Conservation (phyloP, 2,113 vertebrate species). For the Pollachius pollachius region DNA sequence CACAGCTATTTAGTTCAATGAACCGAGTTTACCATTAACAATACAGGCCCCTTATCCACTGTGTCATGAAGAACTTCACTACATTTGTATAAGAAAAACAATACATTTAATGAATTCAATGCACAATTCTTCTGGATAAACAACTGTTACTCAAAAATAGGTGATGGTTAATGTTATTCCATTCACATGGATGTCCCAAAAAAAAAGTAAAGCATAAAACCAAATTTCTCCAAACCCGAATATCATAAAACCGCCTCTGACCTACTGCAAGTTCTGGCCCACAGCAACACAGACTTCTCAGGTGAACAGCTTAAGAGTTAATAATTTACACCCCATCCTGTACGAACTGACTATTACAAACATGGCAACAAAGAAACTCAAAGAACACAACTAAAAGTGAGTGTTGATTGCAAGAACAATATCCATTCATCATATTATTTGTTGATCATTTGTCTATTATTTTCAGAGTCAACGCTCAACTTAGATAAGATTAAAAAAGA, state of each 20-base stretch:
- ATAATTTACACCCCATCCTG: constrained; percentile 60
- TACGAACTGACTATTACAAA: constrained; percentile 25
- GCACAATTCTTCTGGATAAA: background rate
- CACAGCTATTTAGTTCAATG: too few species aligned
- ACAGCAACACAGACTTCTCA: constrained; percentile 41
- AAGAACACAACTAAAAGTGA: background rate
- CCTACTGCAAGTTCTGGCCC: constrained; percentile 8
- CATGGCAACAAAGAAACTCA: background rate
- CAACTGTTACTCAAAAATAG: background rate
- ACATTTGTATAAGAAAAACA: too few species aligned
- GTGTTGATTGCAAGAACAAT: background rate
- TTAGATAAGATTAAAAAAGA: background rate
- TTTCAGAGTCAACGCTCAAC: background rate
- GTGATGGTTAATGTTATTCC: too few species aligned
- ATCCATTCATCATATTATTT: background rate
- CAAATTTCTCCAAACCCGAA: too few species aligned
- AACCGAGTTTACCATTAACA: too few species aligned
- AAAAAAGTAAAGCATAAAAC: too few species aligned
- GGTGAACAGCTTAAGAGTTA: constrained; percentile 50
- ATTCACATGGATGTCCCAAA: too few species aligned
- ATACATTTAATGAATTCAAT: constrained; percentile 25
- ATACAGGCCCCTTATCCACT: too few species aligned
- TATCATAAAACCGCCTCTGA: background rate
- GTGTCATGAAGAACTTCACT: too few species aligned
- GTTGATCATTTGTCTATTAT: too few species aligned